Percentiles rank a stretch among this genome's conserved stretches.
Evolutionary conservation across 2,113 vertebrate species (phyloP).

Genomic region (Uropsilus gracilis): DNA sequence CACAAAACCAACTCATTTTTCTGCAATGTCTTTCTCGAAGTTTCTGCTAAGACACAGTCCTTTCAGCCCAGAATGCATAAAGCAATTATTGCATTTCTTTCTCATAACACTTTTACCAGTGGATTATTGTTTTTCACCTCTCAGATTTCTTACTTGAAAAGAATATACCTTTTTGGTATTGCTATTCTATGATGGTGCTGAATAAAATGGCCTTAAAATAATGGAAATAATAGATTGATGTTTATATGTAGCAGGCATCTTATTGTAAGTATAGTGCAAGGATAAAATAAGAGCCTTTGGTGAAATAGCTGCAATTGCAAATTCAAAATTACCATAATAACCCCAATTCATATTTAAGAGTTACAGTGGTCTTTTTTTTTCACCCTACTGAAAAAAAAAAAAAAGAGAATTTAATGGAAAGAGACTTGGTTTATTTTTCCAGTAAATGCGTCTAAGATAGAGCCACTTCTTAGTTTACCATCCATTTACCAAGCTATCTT

Average conservation of each 20-base stretch:
- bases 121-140: background rate
- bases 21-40: background rate
- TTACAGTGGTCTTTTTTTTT: background rate
- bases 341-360: background rate
- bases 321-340: constrained; percentile 18
- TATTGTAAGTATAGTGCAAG: background rate
- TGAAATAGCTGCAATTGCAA: constrained; percentile 22
- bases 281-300: constrained; percentile 6
- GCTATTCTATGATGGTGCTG: background rate
- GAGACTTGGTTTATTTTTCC: background rate
- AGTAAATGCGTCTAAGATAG: background rate
- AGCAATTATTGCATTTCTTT: background rate
- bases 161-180: background rate
- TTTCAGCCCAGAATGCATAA: background rate
- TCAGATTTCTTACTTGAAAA: constrained; percentile 30
- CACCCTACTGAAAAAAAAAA: background rate
- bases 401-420: constrained; percentile 3
- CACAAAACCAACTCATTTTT: background rate
- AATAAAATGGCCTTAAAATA: constrained; percentile 45
- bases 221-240: background rate
- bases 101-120: background rate
- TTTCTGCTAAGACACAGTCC: background rate
- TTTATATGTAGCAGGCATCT: background rate
- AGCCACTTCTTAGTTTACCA: background rate
- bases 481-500: background rate